Evolutionary conservation across 1,140 invertebrate genomes (phyloP).

Genomic region (Orius insidiosus): DNA sequence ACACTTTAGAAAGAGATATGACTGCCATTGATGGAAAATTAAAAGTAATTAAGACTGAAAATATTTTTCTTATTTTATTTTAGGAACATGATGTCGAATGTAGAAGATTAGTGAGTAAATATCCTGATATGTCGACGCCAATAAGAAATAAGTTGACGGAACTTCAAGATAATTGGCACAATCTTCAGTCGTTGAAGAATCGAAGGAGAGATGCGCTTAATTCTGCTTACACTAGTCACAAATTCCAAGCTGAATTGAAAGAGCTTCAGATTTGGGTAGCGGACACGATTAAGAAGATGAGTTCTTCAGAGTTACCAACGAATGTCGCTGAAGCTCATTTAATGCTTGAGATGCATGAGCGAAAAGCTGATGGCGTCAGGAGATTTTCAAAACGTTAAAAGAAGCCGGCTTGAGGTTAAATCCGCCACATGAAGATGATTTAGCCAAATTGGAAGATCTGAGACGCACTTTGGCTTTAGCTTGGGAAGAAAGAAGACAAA

Average conservation of each 20-base stretch:
- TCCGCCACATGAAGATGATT: slow-evolving; percentile 29
- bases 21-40: slow-evolving; percentile 70
- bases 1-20: slow-evolving; percentile 70
- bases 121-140: slow-evolving; percentile 48
- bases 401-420: slow-evolving; percentile 53
- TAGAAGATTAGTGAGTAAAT: slow-evolving; percentile 44
- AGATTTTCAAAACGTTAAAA: slow-evolving; percentile 57
- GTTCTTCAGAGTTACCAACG: slow-evolving; percentile 65
- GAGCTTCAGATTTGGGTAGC: slow-evolving; percentile 69
- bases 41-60: too few species aligned
- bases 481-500: slow-evolving; percentile 66
- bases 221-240: slow-evolving; percentile 59
- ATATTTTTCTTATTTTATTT: too few species aligned
- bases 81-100: slow-evolving; percentile 49
- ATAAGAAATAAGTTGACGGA: slow-evolving; percentile 49
- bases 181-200: slow-evolving; percentile 45
- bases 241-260: slow-evolving; percentile 56
- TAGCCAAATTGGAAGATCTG: slow-evolving; percentile 51
- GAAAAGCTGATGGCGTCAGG: slow-evolving; percentile 81
- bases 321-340: slow-evolving; percentile 80
- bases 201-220: slow-evolving; percentile 44
- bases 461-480: slow-evolving; percentile 43
- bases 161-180: slow-evolving; percentile 53
- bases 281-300: slow-evolving; percentile 70
- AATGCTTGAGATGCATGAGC: slow-evolving; percentile 76